Evolutionary conservation across 1,140 invertebrate genomes (phyloP).

Genomic region (Drosophila chauvacae): DNA sequence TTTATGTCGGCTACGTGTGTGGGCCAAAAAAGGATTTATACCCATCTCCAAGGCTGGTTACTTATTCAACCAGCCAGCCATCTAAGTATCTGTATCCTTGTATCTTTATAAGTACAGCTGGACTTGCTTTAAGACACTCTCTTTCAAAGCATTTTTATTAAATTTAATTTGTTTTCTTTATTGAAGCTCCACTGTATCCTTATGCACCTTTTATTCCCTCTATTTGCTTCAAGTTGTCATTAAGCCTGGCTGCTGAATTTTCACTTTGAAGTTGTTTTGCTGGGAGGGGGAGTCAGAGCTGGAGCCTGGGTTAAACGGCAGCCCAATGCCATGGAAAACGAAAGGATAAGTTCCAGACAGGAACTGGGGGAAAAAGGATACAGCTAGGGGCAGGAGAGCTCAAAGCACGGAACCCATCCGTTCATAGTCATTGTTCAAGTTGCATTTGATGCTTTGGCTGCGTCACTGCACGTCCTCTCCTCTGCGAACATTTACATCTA

Average conservation of each 20-base stretch:
- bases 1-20: conserved; percentile 78
- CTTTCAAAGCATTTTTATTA: neutral
- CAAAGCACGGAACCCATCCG: conserved; percentile 19
- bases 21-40: conserved; percentile 39
- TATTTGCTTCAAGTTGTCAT: conserved; percentile 70
- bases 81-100: conserved; percentile 25
- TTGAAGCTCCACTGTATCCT: neutral
- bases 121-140: neutral
- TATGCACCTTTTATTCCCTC: conserved; percentile 36
- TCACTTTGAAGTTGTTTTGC: conserved; percentile 73
- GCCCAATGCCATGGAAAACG: conserved; percentile 72
- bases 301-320: conserved; percentile 10
- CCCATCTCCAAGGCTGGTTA: conserved; percentile 8
- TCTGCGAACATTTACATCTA: conserved; percentile 25
- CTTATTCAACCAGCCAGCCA: conserved; percentile 26
- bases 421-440: conserved; percentile 52
- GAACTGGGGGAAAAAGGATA: conserved; percentile 23
- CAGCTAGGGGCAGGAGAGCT: neutral
- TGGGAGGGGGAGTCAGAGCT: neutral
- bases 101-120: conserved; percentile 8
- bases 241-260: conserved; percentile 69
- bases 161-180: neutral
- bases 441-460: conserved; percentile 80
- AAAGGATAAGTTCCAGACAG: conserved; percentile 74
- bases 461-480: conserved; percentile 72